phyloP scores from a whole-genome alignment of 1,140 invertebrate species.

The Dryas iulia region DNA sequence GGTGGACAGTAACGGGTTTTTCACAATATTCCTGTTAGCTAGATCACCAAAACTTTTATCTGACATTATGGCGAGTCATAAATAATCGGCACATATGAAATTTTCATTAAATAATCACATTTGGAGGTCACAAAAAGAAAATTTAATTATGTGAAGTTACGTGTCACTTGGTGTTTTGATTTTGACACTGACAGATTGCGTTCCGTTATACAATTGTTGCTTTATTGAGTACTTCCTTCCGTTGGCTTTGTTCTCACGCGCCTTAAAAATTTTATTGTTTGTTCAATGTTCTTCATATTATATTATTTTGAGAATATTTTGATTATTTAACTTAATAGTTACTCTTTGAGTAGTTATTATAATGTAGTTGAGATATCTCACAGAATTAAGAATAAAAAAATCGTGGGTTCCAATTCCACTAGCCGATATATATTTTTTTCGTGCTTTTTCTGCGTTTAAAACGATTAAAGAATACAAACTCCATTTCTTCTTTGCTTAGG shows the following conservation, averaged over 20 bases:
- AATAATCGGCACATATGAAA: slow-evolving; percentile 48
- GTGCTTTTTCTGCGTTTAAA: no score
- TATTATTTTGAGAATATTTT: no score
- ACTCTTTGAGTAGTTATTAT: no score
- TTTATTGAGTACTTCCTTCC: slow-evolving; percentile 21
- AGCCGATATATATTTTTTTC: no score
- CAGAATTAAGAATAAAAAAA: no score
- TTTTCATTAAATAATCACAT: slow-evolving; percentile 70
- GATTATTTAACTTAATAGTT: no score
- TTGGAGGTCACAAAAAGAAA: slow-evolving; percentile 74
- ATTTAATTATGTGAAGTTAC: slow-evolving; percentile 75
- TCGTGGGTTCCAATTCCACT: no score
- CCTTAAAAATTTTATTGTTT: background rate
- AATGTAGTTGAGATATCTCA: no score
- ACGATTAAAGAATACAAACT: no score
- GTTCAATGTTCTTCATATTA: no score
- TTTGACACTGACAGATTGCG: slow-evolving; percentile 40
- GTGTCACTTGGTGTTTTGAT: slow-evolving; percentile 77
- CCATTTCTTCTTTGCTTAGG: no score
- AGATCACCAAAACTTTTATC: slow-evolving; percentile 73
- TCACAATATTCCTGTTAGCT: slow-evolving; percentile 59
- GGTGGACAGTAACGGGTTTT: slow-evolving; percentile 71
- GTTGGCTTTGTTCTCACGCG: background rate
- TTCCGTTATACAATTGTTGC: slow-evolving; percentile 22
- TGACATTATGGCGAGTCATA: slow-evolving; percentile 59